phyloP scores from a whole-genome alignment of 2,888 invertebrate genomes.

The Macrosoma leucophasiata region DNA sequence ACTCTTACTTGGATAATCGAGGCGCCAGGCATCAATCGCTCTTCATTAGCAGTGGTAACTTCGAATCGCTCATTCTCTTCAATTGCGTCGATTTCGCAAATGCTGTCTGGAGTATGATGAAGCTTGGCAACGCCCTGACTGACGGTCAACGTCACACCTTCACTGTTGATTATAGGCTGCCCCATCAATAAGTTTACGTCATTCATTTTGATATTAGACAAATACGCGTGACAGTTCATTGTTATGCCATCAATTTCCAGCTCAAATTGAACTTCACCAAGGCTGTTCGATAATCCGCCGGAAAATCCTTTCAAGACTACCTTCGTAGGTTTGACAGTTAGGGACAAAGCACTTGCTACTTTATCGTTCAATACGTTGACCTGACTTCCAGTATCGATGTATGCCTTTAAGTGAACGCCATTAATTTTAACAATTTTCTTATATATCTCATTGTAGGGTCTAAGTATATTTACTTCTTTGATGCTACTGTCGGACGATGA shows the following conservation, averaged over 20 bases:
- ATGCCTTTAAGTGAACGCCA: constrained; percentile 12
- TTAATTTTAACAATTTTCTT: constrained; percentile 14
- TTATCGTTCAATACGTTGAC: constrained; percentile 13
- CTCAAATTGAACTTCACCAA: constrained; percentile 21
- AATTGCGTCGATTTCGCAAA: constrained; percentile 3
- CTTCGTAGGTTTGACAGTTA: constrained; percentile 8
- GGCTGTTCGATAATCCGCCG: constrained; percentile 10
- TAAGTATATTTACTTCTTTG: constrained; percentile 22
- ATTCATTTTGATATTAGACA: constrained; percentile 20
- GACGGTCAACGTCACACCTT: constrained; percentile 16
- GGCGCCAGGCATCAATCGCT: constrained; percentile 20
- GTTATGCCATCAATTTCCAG: constrained; percentile 19
- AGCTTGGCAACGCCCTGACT: constrained; percentile 13
- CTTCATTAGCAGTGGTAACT: constrained; percentile 14
- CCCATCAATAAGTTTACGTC: constrained; percentile 23
- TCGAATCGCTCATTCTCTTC: constrained; percentile 16
- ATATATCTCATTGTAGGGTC: constrained; percentile 20
- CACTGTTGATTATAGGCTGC: constrained; percentile 26
- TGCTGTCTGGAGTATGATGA: neutral
- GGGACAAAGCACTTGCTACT: neutral
- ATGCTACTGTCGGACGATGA: neutral
- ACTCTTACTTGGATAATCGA: constrained; percentile 23
- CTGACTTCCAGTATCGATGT: constrained; percentile 21
- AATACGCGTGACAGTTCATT: constrained; percentile 12
- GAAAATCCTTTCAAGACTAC: constrained; percentile 19